A percentile compares a stretch with the other conserved stretches of the same genome.
phyloP scores from a whole-genome alignment of 2,888 invertebrate genomes.

The Hyles lineata region DNA sequence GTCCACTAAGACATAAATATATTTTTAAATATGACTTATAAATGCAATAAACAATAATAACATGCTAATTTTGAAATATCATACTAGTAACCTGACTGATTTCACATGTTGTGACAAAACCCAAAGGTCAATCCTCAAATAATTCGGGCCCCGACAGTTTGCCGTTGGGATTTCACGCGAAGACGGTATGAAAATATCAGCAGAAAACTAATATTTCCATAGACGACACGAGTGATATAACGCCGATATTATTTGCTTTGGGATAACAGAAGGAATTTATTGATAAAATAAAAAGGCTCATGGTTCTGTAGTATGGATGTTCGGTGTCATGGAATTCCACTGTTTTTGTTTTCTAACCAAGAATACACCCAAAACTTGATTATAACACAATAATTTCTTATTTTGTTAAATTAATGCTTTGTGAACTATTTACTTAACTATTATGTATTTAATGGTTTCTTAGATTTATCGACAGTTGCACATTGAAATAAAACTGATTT shows the following conservation, averaged over 20 bases:
- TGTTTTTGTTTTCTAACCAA: no score
- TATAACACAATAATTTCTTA: no score
- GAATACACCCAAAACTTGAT: no score
- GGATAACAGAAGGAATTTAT: neutral
- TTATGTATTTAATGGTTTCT: no score
- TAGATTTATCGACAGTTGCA: no score
- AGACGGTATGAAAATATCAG: neutral
- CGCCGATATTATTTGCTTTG: neutral
- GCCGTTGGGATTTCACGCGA: slow-evolving; percentile 12
- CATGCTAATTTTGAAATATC: no score
- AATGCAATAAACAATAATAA: no score
- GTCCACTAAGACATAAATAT: no score
- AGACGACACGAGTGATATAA: neutral
- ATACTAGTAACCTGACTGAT: neutral
- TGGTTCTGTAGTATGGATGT: neutral
- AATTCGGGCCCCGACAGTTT: slow-evolving; percentile 11
- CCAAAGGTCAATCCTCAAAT: slow-evolving; percentile 3
- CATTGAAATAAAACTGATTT: no score
- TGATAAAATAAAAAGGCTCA: neutral
- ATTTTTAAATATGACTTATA: no score
- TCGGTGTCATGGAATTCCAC: neutral
- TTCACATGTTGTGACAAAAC: neutral
- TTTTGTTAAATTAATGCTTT: no score
- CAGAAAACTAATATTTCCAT: slow-evolving; percentile 13
- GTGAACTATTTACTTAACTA: no score